Base-by-base conservation (phyloP, 2,113 vertebrate genomes). In the Osmerus eperlanus region DNA sequence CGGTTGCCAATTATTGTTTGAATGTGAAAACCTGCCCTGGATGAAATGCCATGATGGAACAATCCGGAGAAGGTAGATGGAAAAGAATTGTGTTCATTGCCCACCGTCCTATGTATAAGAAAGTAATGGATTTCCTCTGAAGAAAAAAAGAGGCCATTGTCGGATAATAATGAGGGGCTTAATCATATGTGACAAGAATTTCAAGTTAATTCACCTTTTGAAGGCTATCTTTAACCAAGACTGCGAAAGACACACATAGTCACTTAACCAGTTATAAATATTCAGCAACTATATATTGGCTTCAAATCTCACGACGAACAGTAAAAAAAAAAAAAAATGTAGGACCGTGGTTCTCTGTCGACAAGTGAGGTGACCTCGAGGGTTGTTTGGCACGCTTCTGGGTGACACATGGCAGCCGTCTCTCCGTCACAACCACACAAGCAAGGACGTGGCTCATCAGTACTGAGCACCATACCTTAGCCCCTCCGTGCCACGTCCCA, bases 61-160 rank as follows among this genome's bases (percentile, higher is more conserved):
- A 75, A 64, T 62, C 28, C 64, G 67, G 51, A 68, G 63, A 51
- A 60, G 41, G 61, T 55, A 56, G 64, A 63, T 69, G 65, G n/a
- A 29, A 61, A 18, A 25, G 64, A 56, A 0, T 36, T 29, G 41
- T 32, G 61, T 1, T 16, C 65, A 67, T 62, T 71, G 61, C 21
- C 64, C 47, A 18, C 47, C 52, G 41, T 29, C 47, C 11, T 36
- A 41, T 52, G 41, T 69, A 56, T 61, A 15, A 28, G 21, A 23
- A 70, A 13, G 58, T 19, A n/a, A 51, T 51, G 9, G 23, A 36
- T n/a, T 55, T 32, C 16, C 23, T n/a, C 55, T 51, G 53, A 9
- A 47, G 59, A 4, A 18, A 51, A 67, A 67, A 52, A 52, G 28
- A n/a, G 21, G 13, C 5, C 16, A 56, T 56, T 56, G 14, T n/a